These are phyloP conservation scores for Pollenia griseotomentosa DNA, from an alignment of 2,888 invertebrate species.

Conservation along the genomic window DNA sequence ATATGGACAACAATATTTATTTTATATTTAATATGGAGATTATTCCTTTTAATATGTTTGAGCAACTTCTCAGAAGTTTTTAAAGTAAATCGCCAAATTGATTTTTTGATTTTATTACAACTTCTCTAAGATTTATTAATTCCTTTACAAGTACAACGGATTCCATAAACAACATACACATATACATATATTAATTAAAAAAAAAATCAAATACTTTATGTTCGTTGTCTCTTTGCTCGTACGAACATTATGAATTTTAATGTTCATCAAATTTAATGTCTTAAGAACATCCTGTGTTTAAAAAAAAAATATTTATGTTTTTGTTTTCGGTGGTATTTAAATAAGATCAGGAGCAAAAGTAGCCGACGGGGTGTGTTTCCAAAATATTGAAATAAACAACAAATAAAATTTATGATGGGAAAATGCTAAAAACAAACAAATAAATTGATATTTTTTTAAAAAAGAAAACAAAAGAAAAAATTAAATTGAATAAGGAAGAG, in stretches of 20 bases:
- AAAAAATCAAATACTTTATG: constrained; percentile 20
- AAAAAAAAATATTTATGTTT: constrained; percentile 44
- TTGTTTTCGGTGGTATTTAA: constrained; percentile 63
- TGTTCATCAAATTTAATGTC: constrained; percentile 33
- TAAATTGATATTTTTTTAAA: constrained; percentile 23
- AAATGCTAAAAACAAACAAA: constrained; percentile 65
- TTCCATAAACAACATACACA: background rate
- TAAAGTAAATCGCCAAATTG: background rate
- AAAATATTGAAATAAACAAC: constrained; percentile 25
- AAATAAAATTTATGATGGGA: constrained; percentile 65
- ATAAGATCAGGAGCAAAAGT: constrained; percentile 56
- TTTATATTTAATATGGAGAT: too few relatives aligned
- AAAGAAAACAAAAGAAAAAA: constrained; percentile 45
- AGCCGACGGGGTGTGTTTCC: constrained; percentile 48
- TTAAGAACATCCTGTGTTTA: constrained; percentile 59
- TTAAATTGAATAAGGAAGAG: background rate
- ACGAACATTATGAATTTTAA: background rate
- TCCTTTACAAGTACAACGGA: constrained; percentile 48
- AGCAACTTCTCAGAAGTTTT: background rate
- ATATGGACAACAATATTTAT: background rate
- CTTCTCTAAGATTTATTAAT: constrained; percentile 60
- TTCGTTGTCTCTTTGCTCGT: constrained; percentile 7
- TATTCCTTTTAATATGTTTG: background rate
- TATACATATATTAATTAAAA: too few relatives aligned
- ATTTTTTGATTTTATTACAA: constrained; percentile 1